Percentiles rank a stretch among this genome's conserved stretches.
Conservation (phyloP, 2,888 invertebrate species). For the Ptilodon capucinus region DNA sequence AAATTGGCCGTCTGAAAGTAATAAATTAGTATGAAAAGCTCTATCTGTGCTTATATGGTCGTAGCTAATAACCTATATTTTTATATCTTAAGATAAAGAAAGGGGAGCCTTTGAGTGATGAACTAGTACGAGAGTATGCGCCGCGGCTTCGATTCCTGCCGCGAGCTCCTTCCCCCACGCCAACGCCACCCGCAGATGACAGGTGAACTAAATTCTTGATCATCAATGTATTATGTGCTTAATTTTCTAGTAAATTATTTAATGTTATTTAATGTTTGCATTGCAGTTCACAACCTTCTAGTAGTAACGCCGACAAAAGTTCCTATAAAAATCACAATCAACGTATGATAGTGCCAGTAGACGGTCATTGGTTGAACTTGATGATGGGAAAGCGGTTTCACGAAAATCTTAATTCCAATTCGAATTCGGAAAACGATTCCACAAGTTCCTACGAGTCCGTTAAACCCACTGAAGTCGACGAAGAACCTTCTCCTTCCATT, state of each 20-base stretch:
- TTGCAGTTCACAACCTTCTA: slow-evolving; percentile 74
- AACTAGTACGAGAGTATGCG: slow-evolving; percentile 64
- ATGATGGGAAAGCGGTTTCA: slow-evolving; percentile 85
- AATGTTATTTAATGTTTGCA: slow-evolving; percentile 17
- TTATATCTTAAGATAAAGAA: slow-evolving; percentile 63
- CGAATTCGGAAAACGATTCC: slow-evolving; percentile 77
- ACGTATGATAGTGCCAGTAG: slow-evolving; percentile 80
- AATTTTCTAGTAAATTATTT: not conserved
- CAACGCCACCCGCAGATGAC: slow-evolving; percentile 51
- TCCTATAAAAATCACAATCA: slow-evolving; percentile 71
- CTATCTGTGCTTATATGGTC: no score
- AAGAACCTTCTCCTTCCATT: slow-evolving; percentile 85
- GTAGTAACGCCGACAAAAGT: slow-evolving; percentile 76
- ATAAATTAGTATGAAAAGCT: no score
- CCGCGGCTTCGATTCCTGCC: slow-evolving; percentile 69
- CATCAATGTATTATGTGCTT: no score
- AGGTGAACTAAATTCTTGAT: slow-evolving; percentile 52
- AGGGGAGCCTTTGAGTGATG: slow-evolving; percentile 67
- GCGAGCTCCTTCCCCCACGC: slow-evolving; percentile 54
- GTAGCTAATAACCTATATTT: slow-evolving; percentile 3
- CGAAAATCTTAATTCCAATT: slow-evolving; percentile 74
- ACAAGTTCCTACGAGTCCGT: slow-evolving; percentile 80
- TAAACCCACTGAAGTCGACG: slow-evolving; percentile 69
- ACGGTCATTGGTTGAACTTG: slow-evolving; percentile 82
- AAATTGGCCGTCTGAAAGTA: no score